Conservation (phyloP, 2,888 invertebrate genomes). For the Cynaeus angustus region DNA sequence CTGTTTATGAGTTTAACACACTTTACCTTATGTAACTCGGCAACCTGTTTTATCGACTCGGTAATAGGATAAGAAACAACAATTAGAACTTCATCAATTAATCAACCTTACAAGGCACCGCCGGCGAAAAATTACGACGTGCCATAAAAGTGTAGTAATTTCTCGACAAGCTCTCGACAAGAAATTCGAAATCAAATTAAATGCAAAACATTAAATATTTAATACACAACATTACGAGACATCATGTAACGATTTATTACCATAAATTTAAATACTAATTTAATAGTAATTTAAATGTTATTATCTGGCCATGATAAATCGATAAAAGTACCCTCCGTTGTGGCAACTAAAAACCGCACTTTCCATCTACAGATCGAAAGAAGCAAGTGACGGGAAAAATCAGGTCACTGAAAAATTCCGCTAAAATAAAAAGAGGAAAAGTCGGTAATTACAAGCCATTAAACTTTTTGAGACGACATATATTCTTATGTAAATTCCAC, state of each 20-base stretch:
- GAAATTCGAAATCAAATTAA: conserved; percentile 15
- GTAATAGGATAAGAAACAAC: neutral
- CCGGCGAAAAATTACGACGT: conserved; percentile 1
- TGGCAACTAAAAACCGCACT: no score
- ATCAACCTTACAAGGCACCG: conserved; percentile 4
- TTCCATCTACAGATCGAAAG: no score
- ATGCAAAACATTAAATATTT: conserved; percentile 33
- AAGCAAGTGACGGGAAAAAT: no score
- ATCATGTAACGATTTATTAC: conserved; percentile 24
- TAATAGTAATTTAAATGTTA: neutral
- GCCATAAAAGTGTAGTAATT: conserved; percentile 2
- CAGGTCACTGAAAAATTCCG: no score
- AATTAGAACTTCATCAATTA: neutral
- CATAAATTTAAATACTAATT: conserved; percentile 33
- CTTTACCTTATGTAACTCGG: neutral
- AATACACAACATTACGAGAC: conserved; percentile 28
- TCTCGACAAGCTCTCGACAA: neutral
- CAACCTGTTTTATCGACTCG: neutral
- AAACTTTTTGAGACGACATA: conserved; percentile 35
- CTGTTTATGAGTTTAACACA: no score
- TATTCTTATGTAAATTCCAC: conserved; percentile 44
- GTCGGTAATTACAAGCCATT: conserved; percentile 35
- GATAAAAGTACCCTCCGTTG: neutral
- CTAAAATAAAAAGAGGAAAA: neutral
- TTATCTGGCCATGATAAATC: neutral